Conservation (phyloP, 1,140 invertebrate genomes). For the Paraescarpia echinospica region DNA sequence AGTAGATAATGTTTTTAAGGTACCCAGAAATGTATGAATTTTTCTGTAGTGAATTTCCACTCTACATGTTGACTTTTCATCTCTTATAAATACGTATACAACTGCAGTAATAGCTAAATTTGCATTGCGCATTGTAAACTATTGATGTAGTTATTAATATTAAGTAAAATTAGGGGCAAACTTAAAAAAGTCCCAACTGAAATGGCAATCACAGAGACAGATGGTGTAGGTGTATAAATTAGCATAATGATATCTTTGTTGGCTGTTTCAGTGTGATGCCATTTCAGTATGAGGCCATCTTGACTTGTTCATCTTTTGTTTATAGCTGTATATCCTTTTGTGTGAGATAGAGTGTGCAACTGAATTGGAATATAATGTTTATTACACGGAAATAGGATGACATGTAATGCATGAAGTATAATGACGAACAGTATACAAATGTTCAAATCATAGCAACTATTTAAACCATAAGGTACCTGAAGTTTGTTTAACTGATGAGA, state of each 20-base stretch:
- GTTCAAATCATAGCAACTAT: no score
- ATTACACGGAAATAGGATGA: no score
- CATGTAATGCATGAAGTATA: no score
- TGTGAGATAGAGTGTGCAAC: no score
- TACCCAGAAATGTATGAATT: background rate
- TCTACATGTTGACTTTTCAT: background rate
- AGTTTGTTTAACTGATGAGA: background rate
- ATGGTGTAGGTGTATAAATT: no score
- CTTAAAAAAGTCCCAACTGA: background rate
- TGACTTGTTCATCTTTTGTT: no score
- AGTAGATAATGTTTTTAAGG: background rate
- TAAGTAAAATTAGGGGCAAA: background rate
- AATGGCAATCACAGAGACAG: background rate
- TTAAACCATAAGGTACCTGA: no score
- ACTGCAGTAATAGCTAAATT: background rate
- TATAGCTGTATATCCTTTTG: no score
- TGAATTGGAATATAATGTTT: no score
- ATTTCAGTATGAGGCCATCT: no score
- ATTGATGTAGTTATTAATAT: background rate
- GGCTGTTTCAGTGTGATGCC: background rate
- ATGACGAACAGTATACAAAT: no score
- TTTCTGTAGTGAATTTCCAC: background rate
- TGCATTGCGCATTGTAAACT: background rate
- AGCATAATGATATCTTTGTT: background rate
- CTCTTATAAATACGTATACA: background rate